Percentiles rank a stretch among this genome's conserved stretches.
phyloP scores from a whole-genome alignment of 2,888 invertebrate genomes.

The Oscheius sp. region DNA sequence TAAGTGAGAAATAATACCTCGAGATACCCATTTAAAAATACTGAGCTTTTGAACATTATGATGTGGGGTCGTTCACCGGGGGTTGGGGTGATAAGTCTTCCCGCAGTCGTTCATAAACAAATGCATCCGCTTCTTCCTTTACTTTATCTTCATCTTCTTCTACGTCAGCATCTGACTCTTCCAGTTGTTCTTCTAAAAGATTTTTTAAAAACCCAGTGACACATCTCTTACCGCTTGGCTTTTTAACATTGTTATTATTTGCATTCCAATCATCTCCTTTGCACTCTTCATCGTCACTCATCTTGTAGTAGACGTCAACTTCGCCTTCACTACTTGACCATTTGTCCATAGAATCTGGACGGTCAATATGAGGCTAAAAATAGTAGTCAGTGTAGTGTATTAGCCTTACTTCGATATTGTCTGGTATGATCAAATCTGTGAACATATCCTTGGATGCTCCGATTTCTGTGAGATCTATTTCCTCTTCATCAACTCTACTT shows the following conservation, averaged over 20 bases:
- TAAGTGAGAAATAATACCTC: conserved; percentile 27
- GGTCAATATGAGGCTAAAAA: conserved; percentile 28
- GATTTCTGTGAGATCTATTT: conserved; percentile 50
- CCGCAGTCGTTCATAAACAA: conserved; percentile 62
- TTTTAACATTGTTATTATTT: conserved; percentile 5
- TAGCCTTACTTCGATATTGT: conserved; percentile 21
- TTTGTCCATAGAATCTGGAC: conserved; percentile 39
- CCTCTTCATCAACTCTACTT: conserved; percentile 56
- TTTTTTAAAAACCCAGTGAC: background rate
- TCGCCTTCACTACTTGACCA: conserved; percentile 58
- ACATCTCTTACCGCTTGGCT: background rate
- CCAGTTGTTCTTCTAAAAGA: conserved; percentile 39
- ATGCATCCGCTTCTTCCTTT: conserved; percentile 39
- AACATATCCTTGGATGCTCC: conserved; percentile 28
- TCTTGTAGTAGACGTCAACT: conserved; percentile 57
- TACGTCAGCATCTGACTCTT: conserved; percentile 35
- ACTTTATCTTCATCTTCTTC: conserved; percentile 41
- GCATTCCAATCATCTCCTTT: conserved; percentile 46
- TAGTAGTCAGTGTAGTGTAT: background rate
- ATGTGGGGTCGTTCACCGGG: background rate
- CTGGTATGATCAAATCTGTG: conserved; percentile 29
- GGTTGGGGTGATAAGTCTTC: conserved; percentile 62
- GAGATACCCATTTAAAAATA: conserved; percentile 21
- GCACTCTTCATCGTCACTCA: conserved; percentile 57
- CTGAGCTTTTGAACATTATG: conserved; percentile 1